Percentiles rank a stretch among this genome's conserved stretches.
Conservation (phyloP, 2,888 invertebrate species). For the Agonum fuliginosum region DNA sequence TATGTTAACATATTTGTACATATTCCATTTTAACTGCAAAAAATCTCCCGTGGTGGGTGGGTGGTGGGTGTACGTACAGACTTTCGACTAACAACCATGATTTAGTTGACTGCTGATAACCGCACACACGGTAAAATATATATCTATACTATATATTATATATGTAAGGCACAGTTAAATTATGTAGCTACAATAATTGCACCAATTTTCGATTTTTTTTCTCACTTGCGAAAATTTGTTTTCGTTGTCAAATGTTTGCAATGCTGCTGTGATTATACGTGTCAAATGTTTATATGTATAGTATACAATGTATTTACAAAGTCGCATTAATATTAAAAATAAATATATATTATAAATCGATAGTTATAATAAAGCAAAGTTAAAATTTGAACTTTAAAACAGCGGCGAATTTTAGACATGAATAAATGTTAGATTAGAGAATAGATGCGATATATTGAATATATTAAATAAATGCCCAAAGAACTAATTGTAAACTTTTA, state of each 20-base stretch:
- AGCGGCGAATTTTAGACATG: conserved; percentile 39
- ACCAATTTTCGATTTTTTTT: too few species aligned
- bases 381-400: conserved; percentile 13
- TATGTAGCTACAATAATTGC: too few species aligned
- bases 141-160: too few species aligned
- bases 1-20: too few species aligned
- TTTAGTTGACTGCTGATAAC: too few species aligned
- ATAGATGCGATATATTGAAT: conserved; percentile 9
- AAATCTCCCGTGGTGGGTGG: too few species aligned
- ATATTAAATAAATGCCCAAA: conserved; percentile 18
- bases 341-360: conserved; percentile 21
- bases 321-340: conserved; percentile 11
- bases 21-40: too few species aligned
- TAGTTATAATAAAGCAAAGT: conserved; percentile 5
- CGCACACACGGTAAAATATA: too few species aligned
- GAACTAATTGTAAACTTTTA: conserved; percentile 52
- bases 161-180: too few species aligned
- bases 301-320: conserved; percentile 20
- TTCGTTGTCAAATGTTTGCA: neutral
- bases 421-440: conserved; percentile 26
- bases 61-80: too few species aligned
- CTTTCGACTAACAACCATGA: too few species aligned
- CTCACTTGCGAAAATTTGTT: too few species aligned
- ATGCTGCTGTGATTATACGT: conserved; percentile 3
- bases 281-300: conserved; percentile 17